Base-by-base conservation (phyloP, 2,888 invertebrate genomes). In the Agonopterix alstromeriana region DNA sequence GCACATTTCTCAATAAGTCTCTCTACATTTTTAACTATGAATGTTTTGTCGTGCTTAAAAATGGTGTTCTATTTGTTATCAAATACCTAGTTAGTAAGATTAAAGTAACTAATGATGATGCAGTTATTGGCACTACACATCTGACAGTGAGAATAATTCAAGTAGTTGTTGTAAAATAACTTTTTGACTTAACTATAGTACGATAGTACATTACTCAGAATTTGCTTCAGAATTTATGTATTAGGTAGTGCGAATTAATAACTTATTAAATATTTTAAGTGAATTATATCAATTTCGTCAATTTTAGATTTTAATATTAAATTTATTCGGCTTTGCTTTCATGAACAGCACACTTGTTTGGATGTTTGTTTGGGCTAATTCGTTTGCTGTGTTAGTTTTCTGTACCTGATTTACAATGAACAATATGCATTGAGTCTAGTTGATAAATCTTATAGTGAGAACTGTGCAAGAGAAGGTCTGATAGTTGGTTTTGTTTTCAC, bases 11-110 rank as follows among this genome's bases (percentile, higher is more conserved):
- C 86, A 87, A 76, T 87, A 86, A 84, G 88, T 89, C 88, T 89
- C 89, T 89, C 89, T 89, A 89, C 87, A 87, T 83, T 88, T 88
- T 89, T 86, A 88, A 85, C 88, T 90, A 89, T 89, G 78, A 85
- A 89, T 89, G 89, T 90, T 90, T 89, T 89, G 86, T 89, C 89
- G 89, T 90, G 89, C 89, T 90, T 90, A 87, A 87, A 73, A 84
- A 85, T 85, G 89, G 89, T 89, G 89, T 89, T 89, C 89, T 89
- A 87, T 89, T 89, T 89, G 88, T 90, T 90, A 89, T 86, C 77
- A 88, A 88, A 87, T 88, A 88, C 78, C 78, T 89, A 89, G 89
- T 65, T 82, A 73, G 73, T 90, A 89, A 89, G 89, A 72, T 78
- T 76, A 81, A 86, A 83, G 79, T 79, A 85, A 85, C 72, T 79